These are phyloP conservation scores for Phthorimaea operculella DNA, from an alignment of 1,140 invertebrate genomes.

Conservation along the genomic window DNA sequence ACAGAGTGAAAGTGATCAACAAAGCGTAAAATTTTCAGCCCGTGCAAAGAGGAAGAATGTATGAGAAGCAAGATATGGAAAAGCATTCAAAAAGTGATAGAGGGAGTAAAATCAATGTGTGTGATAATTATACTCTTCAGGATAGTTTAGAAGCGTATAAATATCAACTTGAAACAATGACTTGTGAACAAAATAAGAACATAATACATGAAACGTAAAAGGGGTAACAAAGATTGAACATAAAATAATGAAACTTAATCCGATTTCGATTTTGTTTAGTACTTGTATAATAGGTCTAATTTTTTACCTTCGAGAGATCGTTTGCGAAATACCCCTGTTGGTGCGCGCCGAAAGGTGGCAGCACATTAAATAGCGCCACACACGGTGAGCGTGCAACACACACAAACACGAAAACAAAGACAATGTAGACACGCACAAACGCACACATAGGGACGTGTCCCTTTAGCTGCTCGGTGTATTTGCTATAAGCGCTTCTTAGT, in stretches of 20 bases:
- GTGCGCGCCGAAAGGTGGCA: constrained; percentile 59
- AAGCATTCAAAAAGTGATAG: constrained; percentile 64
- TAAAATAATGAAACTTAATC: constrained; percentile 49
- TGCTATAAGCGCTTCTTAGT: constrained; percentile 54
- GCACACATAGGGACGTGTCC: constrained; percentile 56
- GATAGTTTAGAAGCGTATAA: constrained; percentile 29
- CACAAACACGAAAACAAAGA: constrained; percentile 69
- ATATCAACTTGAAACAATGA: constrained; percentile 36
- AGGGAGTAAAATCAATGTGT: constrained; percentile 43
- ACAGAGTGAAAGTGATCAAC: constrained; percentile 59
- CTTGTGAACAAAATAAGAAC: constrained; percentile 20
- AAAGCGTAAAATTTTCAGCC: constrained; percentile 63
- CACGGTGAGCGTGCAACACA: constrained; percentile 69
- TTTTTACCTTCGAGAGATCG: constrained; percentile 89
- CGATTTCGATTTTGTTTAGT: constrained; percentile 50
- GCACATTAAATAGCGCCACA: constrained; percentile 60
- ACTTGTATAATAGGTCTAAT: constrained; percentile 59
- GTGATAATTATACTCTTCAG: constrained; percentile 47
- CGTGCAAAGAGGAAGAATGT: constrained; percentile 62
- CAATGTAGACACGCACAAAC: constrained; percentile 67
- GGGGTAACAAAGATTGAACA: constrained; percentile 25
- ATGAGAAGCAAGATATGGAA: constrained; percentile 62
- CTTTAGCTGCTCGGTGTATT: constrained; percentile 63
- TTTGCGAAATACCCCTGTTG: constrained; percentile 90
- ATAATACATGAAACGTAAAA: constrained; percentile 32